Evolutionary conservation across 2,113 vertebrate species (phyloP), one percentile per base, ranked within the genome.

Genomic region (Stegostoma tigrinum): DNA sequence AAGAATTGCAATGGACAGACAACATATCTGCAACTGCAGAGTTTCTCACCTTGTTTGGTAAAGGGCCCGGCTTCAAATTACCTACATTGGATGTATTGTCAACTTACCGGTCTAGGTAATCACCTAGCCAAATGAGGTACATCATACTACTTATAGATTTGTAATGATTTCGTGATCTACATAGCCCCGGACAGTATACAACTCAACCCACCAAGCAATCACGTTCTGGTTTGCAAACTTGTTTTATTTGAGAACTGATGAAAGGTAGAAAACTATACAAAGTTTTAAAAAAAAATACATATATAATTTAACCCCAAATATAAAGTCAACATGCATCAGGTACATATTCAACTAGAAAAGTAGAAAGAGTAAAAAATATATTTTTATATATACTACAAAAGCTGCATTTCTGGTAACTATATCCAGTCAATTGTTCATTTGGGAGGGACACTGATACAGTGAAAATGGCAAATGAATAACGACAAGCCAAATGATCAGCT

Each of bases 231-330:
- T 93, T 93, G 89, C 66, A 93, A 93, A 93, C 89, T 66, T 93
- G 89, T 93, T 93, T 93, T 93, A 93, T 93, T 93, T 61, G 61
- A 93, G 89, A 93, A 93, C 61, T 93, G n/a, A 93, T 93, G 89
- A 93, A 93, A 93, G 66, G 80, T 93, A 93, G 89, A 93, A 93
- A 93, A 93, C 89, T 93, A 93, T 93, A 93, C 89, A 93, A 91
- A 93, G 89, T 93, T 48, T 48, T 52, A 87, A 91, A 83, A 91
- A 93, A 93, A 93, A 45, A 83, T 42, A 83, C 64, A 93, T 64
- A 66, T 93, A 93, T 93, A 93, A 93, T 66, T 93, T 93, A 93
- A 93, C 89, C 89, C 61, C 61, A 93, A 93, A 93, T 93, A 93
- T 93, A 93, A 93, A 93, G 89, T 93, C 89, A 93, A 93, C 89